Evolutionary conservation across 2,888 invertebrate genomes (phyloP).

Genomic region (Polia nebulosa): DNA sequence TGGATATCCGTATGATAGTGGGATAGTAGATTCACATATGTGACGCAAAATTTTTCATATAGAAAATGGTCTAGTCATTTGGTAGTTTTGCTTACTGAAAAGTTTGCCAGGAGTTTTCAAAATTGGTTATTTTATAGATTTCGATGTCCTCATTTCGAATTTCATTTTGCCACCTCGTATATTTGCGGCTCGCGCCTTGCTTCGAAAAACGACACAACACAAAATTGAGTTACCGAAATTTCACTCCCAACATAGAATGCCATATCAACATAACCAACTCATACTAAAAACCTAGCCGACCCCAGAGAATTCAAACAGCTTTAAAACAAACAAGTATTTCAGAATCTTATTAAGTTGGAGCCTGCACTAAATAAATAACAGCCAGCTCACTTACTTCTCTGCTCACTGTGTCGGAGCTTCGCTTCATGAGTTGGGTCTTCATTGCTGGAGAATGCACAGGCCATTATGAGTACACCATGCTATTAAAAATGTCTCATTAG

Average conservation of each 20-base stretch:
- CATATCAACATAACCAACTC: neutral
- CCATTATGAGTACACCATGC: neutral
- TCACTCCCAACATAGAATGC: neutral
- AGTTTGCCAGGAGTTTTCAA: too few species aligned
- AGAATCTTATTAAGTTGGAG: conserved; percentile 32
- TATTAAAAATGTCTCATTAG: neutral
- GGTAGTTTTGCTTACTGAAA: too few species aligned
- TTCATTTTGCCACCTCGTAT: neutral
- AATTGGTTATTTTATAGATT: too few species aligned
- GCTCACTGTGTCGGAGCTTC: conserved; percentile 7
- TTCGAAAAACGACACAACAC: neutral
- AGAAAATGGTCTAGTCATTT: too few species aligned
- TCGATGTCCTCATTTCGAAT: too few species aligned
- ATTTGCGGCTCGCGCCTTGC: too few species aligned
- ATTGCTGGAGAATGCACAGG: conserved; percentile 30
- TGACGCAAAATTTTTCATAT: too few species aligned
- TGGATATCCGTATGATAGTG: too few species aligned
- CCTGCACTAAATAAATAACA: conserved; percentile 25
- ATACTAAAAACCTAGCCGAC: neutral
- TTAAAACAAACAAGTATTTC: conserved; percentile 21
- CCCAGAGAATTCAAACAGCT: neutral
- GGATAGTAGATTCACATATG: too few species aligned
- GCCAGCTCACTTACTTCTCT: conserved; percentile 23
- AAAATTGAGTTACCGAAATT: too few species aligned
- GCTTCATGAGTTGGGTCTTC: conserved; percentile 26